Percentiles rank a stretch among this genome's conserved stretches.
Evolutionary conservation across 2,797 vertebrate genomes (phyloP).

Genomic region (Ispidina lecontei): DNA sequence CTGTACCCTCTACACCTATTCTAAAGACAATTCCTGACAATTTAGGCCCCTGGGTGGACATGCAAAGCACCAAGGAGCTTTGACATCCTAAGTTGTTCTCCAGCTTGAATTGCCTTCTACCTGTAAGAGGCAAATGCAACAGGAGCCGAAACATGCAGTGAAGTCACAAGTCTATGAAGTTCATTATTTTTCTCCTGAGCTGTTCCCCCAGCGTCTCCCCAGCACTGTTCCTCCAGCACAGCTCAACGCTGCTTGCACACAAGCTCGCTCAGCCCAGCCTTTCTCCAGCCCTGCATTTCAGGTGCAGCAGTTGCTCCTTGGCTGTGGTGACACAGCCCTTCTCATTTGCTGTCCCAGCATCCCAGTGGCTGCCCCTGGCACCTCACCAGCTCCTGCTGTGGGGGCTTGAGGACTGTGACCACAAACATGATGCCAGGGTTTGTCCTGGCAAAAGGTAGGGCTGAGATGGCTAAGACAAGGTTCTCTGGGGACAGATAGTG

Average conservation of each 20-base stretch:
- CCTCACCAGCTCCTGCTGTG: background rate
- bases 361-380: background rate
- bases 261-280: background rate
- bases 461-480: background rate
- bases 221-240: background rate
- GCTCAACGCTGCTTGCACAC: background rate
- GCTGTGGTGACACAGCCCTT: background rate
- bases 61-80: background rate
- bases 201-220: background rate
- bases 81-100: background rate
- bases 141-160: background rate
- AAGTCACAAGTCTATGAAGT: background rate
- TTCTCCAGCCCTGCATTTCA: background rate
- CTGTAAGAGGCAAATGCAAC: background rate
- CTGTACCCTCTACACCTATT: background rate
- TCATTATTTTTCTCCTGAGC: background rate
- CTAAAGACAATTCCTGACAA: background rate
- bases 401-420: background rate
- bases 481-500: background rate
- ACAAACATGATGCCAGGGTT: background rate
- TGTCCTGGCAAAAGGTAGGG: background rate
- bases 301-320: background rate
- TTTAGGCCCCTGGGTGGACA: background rate
- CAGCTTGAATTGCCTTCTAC: background rate
- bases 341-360: background rate